Base-by-base conservation (phyloP, 2,888 invertebrate species). In the Drosophila histrio region DNA sequence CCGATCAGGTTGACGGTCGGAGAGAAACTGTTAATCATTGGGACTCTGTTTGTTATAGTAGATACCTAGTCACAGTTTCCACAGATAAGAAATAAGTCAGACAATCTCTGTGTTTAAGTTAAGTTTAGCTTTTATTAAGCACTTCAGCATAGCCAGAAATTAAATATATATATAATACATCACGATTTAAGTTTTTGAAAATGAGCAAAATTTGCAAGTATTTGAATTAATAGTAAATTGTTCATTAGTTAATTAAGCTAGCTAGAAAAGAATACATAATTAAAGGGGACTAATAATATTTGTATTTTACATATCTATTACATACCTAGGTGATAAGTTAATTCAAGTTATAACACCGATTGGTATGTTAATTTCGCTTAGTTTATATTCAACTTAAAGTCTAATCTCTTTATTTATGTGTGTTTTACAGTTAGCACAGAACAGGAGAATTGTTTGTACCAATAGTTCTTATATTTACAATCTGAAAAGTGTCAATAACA, bases 61-160 rank as follows among this genome's bases (percentile, higher is more conserved):
- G 30, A 30, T 43, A 46, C 6, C 8, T n/a, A 46, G 11, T 19
- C n/a, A 7, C 17, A 24, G 21, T n/a, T 11, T 3, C 11, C 2
- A 17, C 17, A 13, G 19, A 52, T 52, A 13, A 39, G 50, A n/a
- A 28, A 41, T 32, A 21, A 30, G 22, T 47, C 24, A 38, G 49
- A 30, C 28, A 2, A 1, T 26, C 24, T 41, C 4, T 30, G 41
- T 34, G 15, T 43, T 22, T 52, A 36, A 58, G 63, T 64, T 60
- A 54, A 69, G 61, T 63, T 63, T 62, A 78, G 77, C 65, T 79
- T 77, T 77, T 77, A 77, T 77, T 77, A 64, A 76, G 66, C 76
- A 72, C n/a, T 78, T 78, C 49, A 76, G 76, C 79, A 69, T 66
- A 64, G 76, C 60, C 68, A 56, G 68, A 68, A 64, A 72, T 60